These are phyloP conservation scores for Ceyx melanurus DNA, from an alignment of 2,113 vertebrate species.

Conservation along the genomic window DNA sequence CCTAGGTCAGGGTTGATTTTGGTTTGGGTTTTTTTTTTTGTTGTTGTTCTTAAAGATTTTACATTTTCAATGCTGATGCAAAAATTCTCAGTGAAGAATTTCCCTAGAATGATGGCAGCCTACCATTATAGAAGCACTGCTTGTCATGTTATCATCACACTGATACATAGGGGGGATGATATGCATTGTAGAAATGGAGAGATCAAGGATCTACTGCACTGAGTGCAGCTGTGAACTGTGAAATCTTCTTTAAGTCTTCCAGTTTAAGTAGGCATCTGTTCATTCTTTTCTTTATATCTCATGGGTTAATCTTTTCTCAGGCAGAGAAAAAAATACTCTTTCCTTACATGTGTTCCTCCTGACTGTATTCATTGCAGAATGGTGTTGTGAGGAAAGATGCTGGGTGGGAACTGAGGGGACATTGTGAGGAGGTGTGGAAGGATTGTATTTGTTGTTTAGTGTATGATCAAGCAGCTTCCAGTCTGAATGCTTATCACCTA, in stretches of 20 bases:
- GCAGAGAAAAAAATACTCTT: not conserved
- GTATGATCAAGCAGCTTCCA: not conserved
- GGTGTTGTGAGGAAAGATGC: not conserved
- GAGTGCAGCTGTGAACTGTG: not conserved
- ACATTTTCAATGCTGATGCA: not conserved
- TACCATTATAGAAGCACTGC: not conserved
- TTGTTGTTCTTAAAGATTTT: not conserved
- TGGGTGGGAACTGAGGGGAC: not conserved
- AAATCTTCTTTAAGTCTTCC: not conserved
- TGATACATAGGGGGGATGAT: not conserved
- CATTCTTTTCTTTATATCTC: not conserved
- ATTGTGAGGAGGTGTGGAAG: not conserved
- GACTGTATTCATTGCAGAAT: not conserved
- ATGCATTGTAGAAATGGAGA: not conserved
- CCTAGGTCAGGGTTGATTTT: not conserved
- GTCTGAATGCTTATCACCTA: not conserved
- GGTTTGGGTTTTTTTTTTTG: not conserved
- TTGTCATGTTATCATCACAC: not conserved
- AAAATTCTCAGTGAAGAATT: not conserved
- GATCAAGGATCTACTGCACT: not conserved
- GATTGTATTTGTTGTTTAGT: not conserved
- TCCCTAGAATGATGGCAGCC: not conserved
- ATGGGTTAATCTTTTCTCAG: not conserved
- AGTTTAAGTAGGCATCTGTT: not conserved
- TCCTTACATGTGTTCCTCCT: not conserved